Conservation (phyloP, 1,140 invertebrate genomes). For the Brachionus koreanus region DNA sequence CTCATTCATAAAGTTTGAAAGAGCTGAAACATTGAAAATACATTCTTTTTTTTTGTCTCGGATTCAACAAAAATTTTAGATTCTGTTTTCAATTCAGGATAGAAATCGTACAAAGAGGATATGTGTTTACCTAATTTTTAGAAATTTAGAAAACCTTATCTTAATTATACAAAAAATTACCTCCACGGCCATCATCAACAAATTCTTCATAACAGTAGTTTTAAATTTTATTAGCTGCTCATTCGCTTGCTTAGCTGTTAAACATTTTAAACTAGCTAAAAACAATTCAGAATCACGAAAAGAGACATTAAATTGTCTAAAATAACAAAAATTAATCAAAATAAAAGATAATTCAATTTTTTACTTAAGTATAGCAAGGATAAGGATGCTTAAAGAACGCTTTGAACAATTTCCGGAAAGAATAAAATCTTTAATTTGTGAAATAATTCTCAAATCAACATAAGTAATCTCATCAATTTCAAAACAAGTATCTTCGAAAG, state of each 20-base stretch:
- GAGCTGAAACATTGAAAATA: neutral
- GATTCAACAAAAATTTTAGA: neutral
- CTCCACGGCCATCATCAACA: neutral
- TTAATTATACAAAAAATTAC: neutral
- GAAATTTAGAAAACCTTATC: neutral
- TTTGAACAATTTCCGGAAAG: neutral
- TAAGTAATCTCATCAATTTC: neutral
- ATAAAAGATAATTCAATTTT: neutral
- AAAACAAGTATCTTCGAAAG: neutral
- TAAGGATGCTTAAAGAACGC: neutral
- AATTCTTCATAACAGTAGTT: neutral
- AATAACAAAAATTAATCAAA: neutral
- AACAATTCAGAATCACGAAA: neutral
- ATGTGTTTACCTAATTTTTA: neutral
- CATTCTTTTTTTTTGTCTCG: conserved; percentile 12
- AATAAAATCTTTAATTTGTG: neutral
- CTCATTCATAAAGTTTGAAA: neutral
- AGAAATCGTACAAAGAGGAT: neutral
- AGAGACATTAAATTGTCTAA: neutral
- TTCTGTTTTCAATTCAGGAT: conserved; percentile 14
- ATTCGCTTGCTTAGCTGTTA: conserved; percentile 10
- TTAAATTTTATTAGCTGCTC: conserved; percentile 4
- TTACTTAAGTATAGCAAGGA: conserved; percentile 1
- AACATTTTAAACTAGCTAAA: conserved; percentile 7
- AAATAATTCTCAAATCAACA: neutral